Conservation (phyloP, 1,140 invertebrate species). For the Aporrectodea caliginosa region DNA sequence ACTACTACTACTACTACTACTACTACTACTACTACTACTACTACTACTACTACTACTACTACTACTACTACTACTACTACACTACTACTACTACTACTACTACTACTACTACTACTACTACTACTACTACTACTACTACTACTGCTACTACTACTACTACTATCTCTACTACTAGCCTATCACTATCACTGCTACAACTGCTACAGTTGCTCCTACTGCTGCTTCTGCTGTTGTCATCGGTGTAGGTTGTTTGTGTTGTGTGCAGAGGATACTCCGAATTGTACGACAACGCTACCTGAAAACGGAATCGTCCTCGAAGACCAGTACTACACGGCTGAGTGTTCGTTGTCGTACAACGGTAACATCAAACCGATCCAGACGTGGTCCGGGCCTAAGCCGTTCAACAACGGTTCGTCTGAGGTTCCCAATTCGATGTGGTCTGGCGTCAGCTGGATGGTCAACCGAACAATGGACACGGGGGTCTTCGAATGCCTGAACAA, state of each 20-base stretch:
- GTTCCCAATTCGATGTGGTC: neutral
- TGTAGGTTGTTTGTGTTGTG: too few relatives aligned
- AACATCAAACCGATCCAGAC: neutral
- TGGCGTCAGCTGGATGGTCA: neutral
- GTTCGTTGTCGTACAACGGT: neutral
- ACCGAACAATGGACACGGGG: neutral
- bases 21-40: too few relatives aligned
- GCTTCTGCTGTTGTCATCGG: too few relatives aligned
- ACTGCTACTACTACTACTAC: constrained; percentile 2
- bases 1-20: too few relatives aligned
- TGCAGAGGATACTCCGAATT: neutral
- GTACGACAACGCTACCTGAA: neutral
- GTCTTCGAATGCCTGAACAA: neutral
- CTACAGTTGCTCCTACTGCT: neutral
- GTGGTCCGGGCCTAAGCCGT: neutral
- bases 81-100: neutral
- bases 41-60: too few relatives aligned
- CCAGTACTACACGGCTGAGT: neutral
- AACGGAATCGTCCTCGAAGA: neutral
- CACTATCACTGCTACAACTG: neutral
- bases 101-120: constrained; percentile 3
- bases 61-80: too few relatives aligned
- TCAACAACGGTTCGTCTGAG: neutral
- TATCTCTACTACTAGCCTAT: neutral
- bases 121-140: constrained; percentile 2